These are phyloP conservation scores for Leucoraja ocellata DNA, from an alignment of 2,797 vertebrate genomes.

Conservation along the genomic window DNA sequence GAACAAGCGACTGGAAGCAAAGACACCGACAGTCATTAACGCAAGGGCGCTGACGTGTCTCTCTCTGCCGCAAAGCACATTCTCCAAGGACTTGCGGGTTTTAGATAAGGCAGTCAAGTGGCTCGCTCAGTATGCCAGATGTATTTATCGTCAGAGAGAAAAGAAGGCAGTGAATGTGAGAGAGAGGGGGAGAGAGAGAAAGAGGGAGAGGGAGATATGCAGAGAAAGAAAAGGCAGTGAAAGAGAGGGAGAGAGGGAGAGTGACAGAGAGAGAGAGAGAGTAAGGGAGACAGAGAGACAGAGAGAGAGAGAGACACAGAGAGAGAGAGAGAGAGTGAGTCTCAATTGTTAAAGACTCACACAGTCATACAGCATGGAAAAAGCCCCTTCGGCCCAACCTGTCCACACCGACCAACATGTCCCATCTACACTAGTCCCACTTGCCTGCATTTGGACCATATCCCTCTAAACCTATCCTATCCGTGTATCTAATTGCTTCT, in stretches of 20 bases:
- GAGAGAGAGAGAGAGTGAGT: neutral
- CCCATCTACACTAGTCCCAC: too few species aligned
- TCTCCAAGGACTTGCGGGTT: conserved; percentile 11
- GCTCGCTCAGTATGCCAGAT: neutral
- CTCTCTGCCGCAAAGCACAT: conserved; percentile 9
- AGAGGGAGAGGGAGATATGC: neutral
- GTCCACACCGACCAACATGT: too few species aligned
- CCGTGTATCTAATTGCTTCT: too few species aligned
- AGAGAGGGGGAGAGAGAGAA: neutral
- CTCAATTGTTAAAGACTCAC: too few species aligned
- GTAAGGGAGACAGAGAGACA: neutral
- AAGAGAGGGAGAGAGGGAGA: neutral
- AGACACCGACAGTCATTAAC: neutral
- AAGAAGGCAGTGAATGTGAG: neutral
- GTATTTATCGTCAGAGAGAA: neutral
- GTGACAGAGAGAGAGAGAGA: neutral
- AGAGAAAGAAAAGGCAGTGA: neutral
- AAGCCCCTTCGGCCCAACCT: too few species aligned
- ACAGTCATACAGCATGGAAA: too few species aligned
- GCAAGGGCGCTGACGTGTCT: neutral
- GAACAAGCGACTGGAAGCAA: neutral
- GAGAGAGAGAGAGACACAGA: neutral
- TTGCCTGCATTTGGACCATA: too few species aligned
- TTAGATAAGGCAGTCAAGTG: neutral
- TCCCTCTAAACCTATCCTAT: too few species aligned